Evolutionary conservation across 1,140 invertebrate genomes (phyloP).

Genomic region (Trichoplusia ni): DNA sequence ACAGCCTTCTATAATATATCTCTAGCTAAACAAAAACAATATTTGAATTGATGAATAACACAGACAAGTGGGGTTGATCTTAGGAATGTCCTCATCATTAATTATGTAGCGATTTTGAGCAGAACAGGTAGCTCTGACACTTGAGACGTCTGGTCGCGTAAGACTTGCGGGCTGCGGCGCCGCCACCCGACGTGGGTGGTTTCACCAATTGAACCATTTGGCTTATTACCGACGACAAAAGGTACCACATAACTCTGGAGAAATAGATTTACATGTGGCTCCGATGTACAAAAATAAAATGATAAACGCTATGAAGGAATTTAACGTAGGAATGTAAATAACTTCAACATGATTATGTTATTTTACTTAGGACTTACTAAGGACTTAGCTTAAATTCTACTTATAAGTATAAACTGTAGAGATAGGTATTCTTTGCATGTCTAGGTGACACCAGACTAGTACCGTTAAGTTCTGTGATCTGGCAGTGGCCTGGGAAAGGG

Average conservation of each 20-base stretch:
- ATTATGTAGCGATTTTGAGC: conserved; percentile 56
- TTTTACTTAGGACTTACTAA: no score
- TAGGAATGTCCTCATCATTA: conserved; percentile 45
- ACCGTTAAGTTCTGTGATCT: background rate
- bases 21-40: background rate
- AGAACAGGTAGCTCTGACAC: conserved; percentile 58
- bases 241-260: no score
- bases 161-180: conserved; percentile 47
- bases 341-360: no score
- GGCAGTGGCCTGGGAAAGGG: background rate
- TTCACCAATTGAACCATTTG: conserved; percentile 1
- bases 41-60: background rate
- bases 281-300: no score
- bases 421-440: no score
- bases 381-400: no score
- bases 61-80: conserved; percentile 1
- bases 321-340: no score
- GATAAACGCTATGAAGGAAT: no score
- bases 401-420: no score
- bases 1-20: background rate
- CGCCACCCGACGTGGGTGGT: conserved; percentile 24
- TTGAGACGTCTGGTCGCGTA: conserved; percentile 69
- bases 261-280: background rate
- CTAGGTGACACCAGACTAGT: background rate
- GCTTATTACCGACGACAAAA: background rate